phyloP scores from a whole-genome alignment of 2,113 vertebrate genomes.

The Calidris pygmaea region DNA sequence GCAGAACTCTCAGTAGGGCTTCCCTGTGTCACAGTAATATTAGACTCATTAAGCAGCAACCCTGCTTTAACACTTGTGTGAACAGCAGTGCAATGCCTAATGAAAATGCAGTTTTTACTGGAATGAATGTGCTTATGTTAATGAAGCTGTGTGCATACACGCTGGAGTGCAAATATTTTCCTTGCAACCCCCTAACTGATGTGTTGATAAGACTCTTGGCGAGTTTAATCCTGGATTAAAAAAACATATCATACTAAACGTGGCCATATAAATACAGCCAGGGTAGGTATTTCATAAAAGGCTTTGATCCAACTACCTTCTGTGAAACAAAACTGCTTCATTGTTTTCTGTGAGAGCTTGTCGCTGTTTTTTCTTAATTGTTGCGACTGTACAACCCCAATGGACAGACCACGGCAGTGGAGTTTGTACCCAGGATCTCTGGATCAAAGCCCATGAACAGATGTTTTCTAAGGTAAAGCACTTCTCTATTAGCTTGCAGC shows the following conservation, averaged over 20 bases:
- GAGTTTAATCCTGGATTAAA: constrained; percentile 15
- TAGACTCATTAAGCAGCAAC: neutral
- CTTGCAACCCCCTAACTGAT: neutral
- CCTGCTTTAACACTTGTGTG: neutral
- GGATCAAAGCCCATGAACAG: neutral
- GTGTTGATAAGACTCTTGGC: neutral
- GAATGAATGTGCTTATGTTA: neutral
- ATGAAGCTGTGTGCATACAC: neutral
- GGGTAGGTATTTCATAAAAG: neutral
- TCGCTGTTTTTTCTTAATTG: neutral
- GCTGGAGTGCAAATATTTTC: neutral
- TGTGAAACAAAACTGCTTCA: neutral
- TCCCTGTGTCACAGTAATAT: neutral
- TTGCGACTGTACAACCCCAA: neutral
- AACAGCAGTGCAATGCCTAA: neutral
- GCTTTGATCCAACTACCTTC: neutral
- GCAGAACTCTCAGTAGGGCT: neutral
- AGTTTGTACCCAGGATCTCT: neutral
- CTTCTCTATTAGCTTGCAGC: neutral
- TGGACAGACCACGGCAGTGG: neutral
- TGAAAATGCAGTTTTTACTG: neutral
- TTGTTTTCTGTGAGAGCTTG: neutral
- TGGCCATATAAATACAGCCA: neutral
- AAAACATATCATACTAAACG: neutral
- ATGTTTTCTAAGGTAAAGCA: neutral